Evolutionary conservation across 2,888 invertebrate species (phyloP), one percentile per base, ranked within the genome.

Genomic region (Campaea margaritaria): DNA sequence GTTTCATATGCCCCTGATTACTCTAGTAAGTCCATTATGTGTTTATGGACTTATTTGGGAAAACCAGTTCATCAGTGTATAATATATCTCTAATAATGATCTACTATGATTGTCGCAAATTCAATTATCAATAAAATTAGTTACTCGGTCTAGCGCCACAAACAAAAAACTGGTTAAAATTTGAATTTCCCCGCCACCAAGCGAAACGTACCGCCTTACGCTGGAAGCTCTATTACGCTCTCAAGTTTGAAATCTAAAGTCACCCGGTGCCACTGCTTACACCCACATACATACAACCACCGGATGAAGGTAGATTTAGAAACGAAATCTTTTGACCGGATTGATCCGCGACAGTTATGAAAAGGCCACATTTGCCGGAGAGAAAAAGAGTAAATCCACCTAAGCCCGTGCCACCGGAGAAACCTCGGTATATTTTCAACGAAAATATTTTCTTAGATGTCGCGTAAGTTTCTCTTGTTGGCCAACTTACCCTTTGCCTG

Each of bases 281-380:
- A 31, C 31, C 41, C 14, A n/a, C 27, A 21, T 15, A 63, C 62
- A 54, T 73, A 45, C 54, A 67, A 69, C n/a, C 74, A 72, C 73
- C 65, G 75, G 79, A 82, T 85, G 60, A 80, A 79, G 74, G 67
- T 70, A 82, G 87, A 84, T 86, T 87, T 83, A 72, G 74, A 74
- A 78, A 75, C 73, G 73, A 81, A 87, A 86, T 85, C 85, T 81
- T 73, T 78, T 76, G 79, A 78, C 79, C 81, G 80, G 75, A 85
- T 85, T 81, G 83, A 84, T 81, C 81, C 79, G 75, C 74, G 87
- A 88, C 90, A 87, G 82, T 86, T 90, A 91, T 90, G 87, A 89
- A 91, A 90, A 87, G 88, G 78, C 74, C 71, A 83, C 71, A 79
- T 84, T 81, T 78, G 75, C 72, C 71, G 75, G 74, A 75, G 74